These are phyloP conservation scores for Scomber scombrus DNA, from an alignment of 2,113 vertebrate species.

Conservation along the genomic window DNA sequence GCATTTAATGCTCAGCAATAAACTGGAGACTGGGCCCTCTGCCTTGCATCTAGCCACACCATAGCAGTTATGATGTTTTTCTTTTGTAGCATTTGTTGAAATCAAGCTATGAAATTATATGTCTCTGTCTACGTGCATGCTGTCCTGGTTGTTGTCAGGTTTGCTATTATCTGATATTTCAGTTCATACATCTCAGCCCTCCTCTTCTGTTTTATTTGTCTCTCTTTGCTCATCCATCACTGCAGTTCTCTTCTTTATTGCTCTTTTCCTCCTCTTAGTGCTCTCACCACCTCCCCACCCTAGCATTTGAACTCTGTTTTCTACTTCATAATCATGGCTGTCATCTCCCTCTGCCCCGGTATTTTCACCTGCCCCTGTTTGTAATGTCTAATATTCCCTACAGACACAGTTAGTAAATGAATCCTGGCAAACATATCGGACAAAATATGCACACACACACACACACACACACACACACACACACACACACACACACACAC, in stretches of 20 bases:
- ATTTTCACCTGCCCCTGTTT: constrained; percentile 23
- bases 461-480: background rate
- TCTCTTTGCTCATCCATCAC: constrained; percentile 13
- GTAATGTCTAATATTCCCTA: background rate
- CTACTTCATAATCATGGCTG: constrained; percentile 28
- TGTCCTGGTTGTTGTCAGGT: too few relatives aligned
- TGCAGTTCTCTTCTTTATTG: constrained; percentile 20
- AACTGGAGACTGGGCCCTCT: too few relatives aligned
- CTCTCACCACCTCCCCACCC: constrained; percentile 15
- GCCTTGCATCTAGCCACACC: too few relatives aligned
- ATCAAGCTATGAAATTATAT: too few relatives aligned
- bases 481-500: background rate
- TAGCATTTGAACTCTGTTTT: constrained; percentile 24
- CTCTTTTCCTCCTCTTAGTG: constrained; percentile 20
- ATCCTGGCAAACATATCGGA: constrained; percentile 8
- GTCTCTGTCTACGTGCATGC: too few relatives aligned
- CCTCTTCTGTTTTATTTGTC: constrained; percentile 14
- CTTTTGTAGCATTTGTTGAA: too few relatives aligned
- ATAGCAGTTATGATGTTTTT: too few relatives aligned
- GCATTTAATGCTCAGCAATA: too few relatives aligned
- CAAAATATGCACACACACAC: background rate
- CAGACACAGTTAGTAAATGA: constrained; percentile 6
- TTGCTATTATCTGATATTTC: background rate
- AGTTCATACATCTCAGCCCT: background rate
- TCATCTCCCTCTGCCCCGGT: constrained; percentile 26